Evolutionary conservation across 2,113 vertebrate species (phyloP).

Genomic region (Atractosteus spatula): DNA sequence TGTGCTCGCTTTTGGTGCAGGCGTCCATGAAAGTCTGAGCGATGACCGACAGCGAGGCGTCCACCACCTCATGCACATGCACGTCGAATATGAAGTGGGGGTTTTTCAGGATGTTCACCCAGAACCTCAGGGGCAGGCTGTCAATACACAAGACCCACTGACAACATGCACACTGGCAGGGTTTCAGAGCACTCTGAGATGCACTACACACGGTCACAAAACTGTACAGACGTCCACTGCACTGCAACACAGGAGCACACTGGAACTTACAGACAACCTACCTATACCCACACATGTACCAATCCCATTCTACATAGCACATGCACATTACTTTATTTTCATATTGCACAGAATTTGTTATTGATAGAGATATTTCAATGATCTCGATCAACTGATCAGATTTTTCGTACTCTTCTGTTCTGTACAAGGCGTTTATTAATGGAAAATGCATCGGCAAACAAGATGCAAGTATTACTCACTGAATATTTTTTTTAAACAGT

Average conservation of each 20-base stretch:
- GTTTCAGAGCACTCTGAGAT: neutral
- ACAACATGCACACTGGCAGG: slow-evolving; percentile 9
- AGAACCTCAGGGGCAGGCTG: slow-evolving; percentile 92
- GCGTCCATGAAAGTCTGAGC: slow-evolving; percentile 99
- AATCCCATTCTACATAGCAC: slow-evolving; percentile 4
- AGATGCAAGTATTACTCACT: too few species aligned
- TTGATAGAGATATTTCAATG: neutral
- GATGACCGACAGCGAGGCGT: slow-evolving; percentile 93
- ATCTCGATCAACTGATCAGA: too few species aligned
- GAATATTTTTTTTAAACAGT: too few species aligned
- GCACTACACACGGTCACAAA: neutral
- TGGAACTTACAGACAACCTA: too few species aligned
- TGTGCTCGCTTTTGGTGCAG: slow-evolving; percentile 97
- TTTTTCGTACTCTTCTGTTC: too few species aligned
- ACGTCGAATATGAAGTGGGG: slow-evolving; percentile 97
- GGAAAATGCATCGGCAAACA: too few species aligned
- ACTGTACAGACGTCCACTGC: too few species aligned
- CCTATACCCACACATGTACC: neutral
- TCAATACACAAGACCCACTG: slow-evolving; percentile 20
- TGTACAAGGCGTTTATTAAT: too few species aligned
- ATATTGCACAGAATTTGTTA: neutral
- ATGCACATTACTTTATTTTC: neutral
- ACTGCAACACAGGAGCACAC: too few species aligned
- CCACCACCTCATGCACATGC: slow-evolving; percentile 93
- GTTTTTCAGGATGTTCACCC: slow-evolving; percentile 98